phyloP scores from a whole-genome alignment of 1,140 invertebrate genomes.

The Drosophila tani region DNA sequence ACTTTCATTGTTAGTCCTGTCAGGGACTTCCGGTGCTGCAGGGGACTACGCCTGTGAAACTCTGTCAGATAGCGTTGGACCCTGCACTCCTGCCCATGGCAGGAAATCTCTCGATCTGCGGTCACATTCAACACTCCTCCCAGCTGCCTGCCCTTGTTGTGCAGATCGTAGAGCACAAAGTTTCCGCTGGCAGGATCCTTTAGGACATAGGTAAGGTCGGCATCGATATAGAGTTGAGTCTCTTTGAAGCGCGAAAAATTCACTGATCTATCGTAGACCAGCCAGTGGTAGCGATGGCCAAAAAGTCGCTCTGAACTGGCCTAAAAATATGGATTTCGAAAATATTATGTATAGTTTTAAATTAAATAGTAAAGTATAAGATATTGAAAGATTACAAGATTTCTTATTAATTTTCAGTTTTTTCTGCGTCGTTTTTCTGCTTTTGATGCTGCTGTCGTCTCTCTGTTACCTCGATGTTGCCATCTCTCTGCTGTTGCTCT shows the following conservation, averaged over 20 bases:
- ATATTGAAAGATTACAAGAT: too few species aligned
- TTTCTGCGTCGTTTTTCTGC: too few species aligned
- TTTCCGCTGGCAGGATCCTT: background rate
- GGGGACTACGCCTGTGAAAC: constrained; percentile 43
- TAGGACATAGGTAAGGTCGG: constrained; percentile 60
- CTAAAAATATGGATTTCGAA: constrained; percentile 12
- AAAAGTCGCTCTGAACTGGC: constrained; percentile 37
- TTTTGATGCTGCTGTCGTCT: too few species aligned
- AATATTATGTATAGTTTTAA: too few species aligned
- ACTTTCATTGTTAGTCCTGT: constrained; percentile 60
- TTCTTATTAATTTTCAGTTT: too few species aligned
- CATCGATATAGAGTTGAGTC: constrained; percentile 49
- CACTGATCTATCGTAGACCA: constrained; percentile 54
- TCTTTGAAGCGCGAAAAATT: constrained; percentile 35
- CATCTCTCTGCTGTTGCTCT: too few species aligned
- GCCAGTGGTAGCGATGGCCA: constrained; percentile 64
- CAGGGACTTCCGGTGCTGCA: constrained; percentile 65
- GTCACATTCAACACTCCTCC: constrained; percentile 72
- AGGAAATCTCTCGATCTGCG: constrained; percentile 59
- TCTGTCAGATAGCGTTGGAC: constrained; percentile 60
- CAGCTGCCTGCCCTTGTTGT: constrained; percentile 71
- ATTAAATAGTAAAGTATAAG: too few species aligned
- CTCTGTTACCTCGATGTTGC: too few species aligned
- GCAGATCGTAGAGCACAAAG: constrained; percentile 68
- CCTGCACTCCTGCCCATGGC: constrained; percentile 35